Base-by-base conservation (phyloP, 2,113 vertebrate genomes). In the Chloroceryle aenea region DNA sequence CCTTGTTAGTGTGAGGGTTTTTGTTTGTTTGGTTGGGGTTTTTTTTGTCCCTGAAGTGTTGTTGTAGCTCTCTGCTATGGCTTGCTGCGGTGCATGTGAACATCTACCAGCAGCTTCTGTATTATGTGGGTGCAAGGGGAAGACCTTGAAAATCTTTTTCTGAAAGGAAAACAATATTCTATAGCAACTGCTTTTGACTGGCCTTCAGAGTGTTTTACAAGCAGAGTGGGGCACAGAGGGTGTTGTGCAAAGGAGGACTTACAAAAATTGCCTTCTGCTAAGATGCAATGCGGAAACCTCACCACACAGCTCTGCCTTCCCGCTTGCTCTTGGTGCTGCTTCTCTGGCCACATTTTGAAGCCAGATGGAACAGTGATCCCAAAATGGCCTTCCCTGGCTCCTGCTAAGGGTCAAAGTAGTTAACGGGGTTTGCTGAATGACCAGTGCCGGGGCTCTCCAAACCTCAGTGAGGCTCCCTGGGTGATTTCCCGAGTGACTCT, bases 81-180 rank as follows among this genome's bases (percentile, higher is more conserved):
- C n/a, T 84, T 0, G 0, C 10, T 0, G 2, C 34, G 9, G 22
- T 5, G 25, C 2, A 2, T 6, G 23, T 8, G 14, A 22, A 9
- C 4, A 2, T 43, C 18, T 27, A 7, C 32, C 11, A 7, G 47
- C 19, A 21, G n/a, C 50, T 78, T 27, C 59, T 50, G 47, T 40
- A 15, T 11, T n/a, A 15, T 48, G n/a, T 16, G 53, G 53, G 79
- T 30, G 16, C 29, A 50, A 76, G 17, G 50, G 50, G 53, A 32
- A 62, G 88, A 88, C 69, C 32, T 64, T 77, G 75, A 62, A 53
- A 77, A 67, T 18, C 2, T n/a, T 45, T 5, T 64, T 38, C 25
- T 56, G 47, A 58, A 55, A 90, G 55, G 29, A 88, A 58, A 91
- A n/a, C 22, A 36, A 29, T 50, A 36, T 40, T 64, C 66, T 72